Percentiles rank a stretch among this genome's conserved stretches.
Conservation (phyloP, 2,888 invertebrate species). For the Conops quadrifasciatus region DNA sequence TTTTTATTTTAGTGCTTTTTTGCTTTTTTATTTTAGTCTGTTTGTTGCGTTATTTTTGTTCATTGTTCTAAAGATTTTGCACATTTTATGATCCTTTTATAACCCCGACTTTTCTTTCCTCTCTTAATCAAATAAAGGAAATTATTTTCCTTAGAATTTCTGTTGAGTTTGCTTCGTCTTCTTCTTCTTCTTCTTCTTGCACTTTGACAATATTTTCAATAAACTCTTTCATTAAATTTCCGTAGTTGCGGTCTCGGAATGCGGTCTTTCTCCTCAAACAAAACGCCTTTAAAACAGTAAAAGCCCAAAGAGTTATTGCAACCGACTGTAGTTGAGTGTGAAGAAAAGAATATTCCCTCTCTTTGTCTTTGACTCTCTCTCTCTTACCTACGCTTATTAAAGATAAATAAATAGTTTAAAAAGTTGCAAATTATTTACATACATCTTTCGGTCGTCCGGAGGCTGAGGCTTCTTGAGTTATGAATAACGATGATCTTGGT, state of each 20-base stretch:
- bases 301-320: neutral
- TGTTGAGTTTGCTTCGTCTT: neutral
- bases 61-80: constrained; percentile 10
- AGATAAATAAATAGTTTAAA: neutral
- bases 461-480: neutral
- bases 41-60: too few species aligned
- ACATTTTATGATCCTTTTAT: constrained; percentile 22
- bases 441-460: neutral
- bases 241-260: neutral
- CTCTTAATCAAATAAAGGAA: constrained; percentile 45
- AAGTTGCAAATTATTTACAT: neutral
- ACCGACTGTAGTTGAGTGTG: neutral
- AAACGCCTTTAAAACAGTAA: neutral
- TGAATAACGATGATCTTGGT: neutral
- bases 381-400: too few species aligned
- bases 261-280: neutral
- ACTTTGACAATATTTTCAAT: constrained; percentile 17
- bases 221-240: neutral
- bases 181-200: too few species aligned
- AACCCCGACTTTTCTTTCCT: constrained; percentile 10
- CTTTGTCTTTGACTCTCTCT: neutral
- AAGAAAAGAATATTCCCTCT: neutral
- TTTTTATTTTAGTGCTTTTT: neutral
- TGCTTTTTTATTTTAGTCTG: constrained; percentile 7
- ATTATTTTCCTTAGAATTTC: constrained; percentile 40